A percentile compares a stretch with the other conserved stretches of the same genome.
Conservation (phyloP, 1,140 invertebrate species). For the Maniola jurtina region DNA sequence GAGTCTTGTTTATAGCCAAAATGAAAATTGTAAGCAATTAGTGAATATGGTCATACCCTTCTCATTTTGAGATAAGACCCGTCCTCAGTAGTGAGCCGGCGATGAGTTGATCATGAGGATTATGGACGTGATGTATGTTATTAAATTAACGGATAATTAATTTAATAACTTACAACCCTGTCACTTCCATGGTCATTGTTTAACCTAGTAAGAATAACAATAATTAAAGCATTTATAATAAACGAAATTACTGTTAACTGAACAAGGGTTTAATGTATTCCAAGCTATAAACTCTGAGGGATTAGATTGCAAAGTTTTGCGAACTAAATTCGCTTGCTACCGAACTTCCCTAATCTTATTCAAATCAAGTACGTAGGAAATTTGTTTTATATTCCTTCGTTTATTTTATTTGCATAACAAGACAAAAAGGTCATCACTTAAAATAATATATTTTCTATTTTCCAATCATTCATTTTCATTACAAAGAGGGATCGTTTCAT, state of each 20-base stretch:
- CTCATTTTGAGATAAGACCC: too few relatives aligned
- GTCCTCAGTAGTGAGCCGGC: too few relatives aligned
- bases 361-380: neutral
- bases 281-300: neutral
- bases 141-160: neutral
- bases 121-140: too few relatives aligned
- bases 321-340: neutral
- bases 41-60: neutral
- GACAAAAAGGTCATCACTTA: neutral
- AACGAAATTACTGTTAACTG: neutral
- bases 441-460: neutral
- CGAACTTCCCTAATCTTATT: neutral
- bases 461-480: neutral
- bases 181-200: too few relatives aligned
- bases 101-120: too few relatives aligned
- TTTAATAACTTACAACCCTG: neutral
- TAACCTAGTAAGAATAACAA: too few relatives aligned
- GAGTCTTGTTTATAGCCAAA: neutral
- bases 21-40: neutral
- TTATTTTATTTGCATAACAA: too few relatives aligned
- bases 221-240: neutral
- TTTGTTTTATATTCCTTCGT: neutral
- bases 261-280: neutral
- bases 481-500: constrained; percentile 15
- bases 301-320: neutral